Conservation (phyloP, 2,888 invertebrate genomes). For the Nycteola revayana region DNA sequence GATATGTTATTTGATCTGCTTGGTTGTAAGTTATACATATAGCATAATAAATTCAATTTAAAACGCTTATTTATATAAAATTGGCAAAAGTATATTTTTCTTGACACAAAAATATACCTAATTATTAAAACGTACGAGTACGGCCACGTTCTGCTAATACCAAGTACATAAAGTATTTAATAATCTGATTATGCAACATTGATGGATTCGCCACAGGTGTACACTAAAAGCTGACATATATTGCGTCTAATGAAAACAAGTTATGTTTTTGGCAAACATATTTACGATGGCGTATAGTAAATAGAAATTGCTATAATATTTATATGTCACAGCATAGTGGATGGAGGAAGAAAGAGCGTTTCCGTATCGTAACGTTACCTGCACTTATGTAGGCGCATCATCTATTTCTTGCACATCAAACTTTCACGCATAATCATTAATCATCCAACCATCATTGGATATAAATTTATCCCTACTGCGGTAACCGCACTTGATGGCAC, state of each 20-base stretch:
- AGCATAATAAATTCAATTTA: too few species aligned
- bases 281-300: too few species aligned
- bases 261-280: conserved; percentile 28
- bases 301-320: conserved; percentile 9
- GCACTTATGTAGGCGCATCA: conserved; percentile 7
- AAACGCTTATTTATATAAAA: too few species aligned
- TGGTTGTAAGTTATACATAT: too few species aligned
- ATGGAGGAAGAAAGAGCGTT: conserved; percentile 17
- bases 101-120: too few species aligned
- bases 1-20: too few species aligned
- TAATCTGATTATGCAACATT: conserved; percentile 16
- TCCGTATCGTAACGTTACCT: conserved; percentile 17
- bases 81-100: too few species aligned
- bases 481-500: too few species aligned
- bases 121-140: too few species aligned
- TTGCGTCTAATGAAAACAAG: conserved; percentile 16
- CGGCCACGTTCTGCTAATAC: too few species aligned
- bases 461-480: too few species aligned
- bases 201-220: conserved; percentile 28
- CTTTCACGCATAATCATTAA: neutral
- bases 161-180: conserved; percentile 4
- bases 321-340: conserved; percentile 8
- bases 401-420: conserved; percentile 11
- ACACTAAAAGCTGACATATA: conserved; percentile 23
- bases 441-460: too few species aligned